These are phyloP conservation scores for Carassius gibelio DNA, from an alignment of 2,113 vertebrate species.

Conservation along the genomic window DNA sequence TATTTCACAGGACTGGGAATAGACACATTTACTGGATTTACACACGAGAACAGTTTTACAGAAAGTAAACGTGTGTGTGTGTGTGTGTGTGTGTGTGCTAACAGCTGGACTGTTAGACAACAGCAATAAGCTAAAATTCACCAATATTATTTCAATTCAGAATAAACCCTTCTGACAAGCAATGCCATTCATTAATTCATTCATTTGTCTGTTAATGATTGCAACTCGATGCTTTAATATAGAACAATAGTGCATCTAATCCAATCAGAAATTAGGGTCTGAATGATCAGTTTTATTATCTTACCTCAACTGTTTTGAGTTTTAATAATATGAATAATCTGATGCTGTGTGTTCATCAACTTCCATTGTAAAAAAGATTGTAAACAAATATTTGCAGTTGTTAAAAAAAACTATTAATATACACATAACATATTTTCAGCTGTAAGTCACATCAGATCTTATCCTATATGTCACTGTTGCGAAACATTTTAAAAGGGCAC, in stretches of 20 bases:
- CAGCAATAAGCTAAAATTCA: no score
- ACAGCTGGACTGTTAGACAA: not conserved
- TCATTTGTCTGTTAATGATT: not conserved
- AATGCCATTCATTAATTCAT: no score
- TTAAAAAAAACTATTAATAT: no score
- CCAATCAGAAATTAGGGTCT: not conserved
- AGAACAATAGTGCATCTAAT: not conserved
- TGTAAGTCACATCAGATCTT: no score
- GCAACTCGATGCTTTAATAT: not conserved
- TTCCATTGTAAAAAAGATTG: no score
- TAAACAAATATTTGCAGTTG: no score
- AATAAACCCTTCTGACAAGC: no score
- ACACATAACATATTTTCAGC: no score
- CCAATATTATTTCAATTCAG: no score
- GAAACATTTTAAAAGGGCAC: no score
- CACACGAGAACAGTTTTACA: not conserved
- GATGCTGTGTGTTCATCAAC: not conserved
- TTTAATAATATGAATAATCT: not conserved
- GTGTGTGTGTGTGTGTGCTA: no score
- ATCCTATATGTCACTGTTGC: not conserved
- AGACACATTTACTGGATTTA: not conserved
- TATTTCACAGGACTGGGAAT: conserved; percentile 11
- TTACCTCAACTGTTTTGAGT: not conserved
- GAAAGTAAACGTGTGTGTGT: not conserved
- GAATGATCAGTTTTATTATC: not conserved